Evolutionary conservation across 2,888 invertebrate genomes (phyloP).

Genomic region (Neocrepidodera transversa): DNA sequence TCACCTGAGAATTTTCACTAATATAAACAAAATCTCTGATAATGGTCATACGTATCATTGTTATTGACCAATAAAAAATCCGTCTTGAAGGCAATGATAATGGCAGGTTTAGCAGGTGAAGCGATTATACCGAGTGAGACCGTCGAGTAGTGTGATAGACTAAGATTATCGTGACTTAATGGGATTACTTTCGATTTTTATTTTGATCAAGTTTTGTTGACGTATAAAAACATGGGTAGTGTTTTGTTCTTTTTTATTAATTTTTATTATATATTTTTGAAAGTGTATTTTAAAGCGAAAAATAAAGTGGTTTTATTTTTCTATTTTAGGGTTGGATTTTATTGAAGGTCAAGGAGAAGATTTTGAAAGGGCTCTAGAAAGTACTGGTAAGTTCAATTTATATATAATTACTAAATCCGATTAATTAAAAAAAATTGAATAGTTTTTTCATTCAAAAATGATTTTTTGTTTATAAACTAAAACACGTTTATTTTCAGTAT

Average conservation of each 20-base stretch:
- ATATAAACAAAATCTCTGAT: slow-evolving; percentile 10
- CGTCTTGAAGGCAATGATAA: slow-evolving; percentile 35
- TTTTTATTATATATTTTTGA: neutral
- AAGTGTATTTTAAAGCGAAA: neutral
- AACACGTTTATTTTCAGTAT: no score
- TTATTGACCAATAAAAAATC: slow-evolving; percentile 34
- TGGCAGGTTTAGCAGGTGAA: slow-evolving; percentile 22
- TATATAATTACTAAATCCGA: no score
- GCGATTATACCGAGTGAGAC: slow-evolving; percentile 30
- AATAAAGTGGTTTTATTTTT: slow-evolving; percentile 15
- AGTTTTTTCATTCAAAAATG: no score
- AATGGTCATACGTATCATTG: slow-evolving; percentile 16
- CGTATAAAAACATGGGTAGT: slow-evolving; percentile 26
- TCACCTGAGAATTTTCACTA: slow-evolving; percentile 9
- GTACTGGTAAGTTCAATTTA: slow-evolving; percentile 68
- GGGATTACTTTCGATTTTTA: slow-evolving; percentile 14
- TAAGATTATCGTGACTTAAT: slow-evolving; percentile 16
- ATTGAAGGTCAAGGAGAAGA: slow-evolving; percentile 75
- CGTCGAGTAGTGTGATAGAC: slow-evolving; percentile 22
- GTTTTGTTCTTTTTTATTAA: slow-evolving; percentile 10
- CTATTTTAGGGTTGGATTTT: slow-evolving; percentile 71
- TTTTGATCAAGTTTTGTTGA: slow-evolving; percentile 12
- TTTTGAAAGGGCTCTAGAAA: slow-evolving; percentile 75
- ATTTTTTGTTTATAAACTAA: no score
- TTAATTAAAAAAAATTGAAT: no score